Base-by-base conservation (phyloP, 2,797 vertebrate genomes). In the Macropodus opercularis region DNA sequence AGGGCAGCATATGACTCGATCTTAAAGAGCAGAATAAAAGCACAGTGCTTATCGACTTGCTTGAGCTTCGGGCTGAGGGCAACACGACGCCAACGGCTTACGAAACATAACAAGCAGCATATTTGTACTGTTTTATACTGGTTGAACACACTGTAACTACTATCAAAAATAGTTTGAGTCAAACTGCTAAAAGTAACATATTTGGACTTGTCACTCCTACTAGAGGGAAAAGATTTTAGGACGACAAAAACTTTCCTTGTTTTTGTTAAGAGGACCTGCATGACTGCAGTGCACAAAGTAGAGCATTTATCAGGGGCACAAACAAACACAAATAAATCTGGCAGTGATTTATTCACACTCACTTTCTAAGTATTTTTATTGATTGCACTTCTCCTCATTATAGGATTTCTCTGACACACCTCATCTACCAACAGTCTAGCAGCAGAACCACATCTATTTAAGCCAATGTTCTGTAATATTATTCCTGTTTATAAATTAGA, bases 21-120 rank as follows among this genome's bases (percentile, higher is more conserved):
- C 29, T 65, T 39, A 52, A 18, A 59, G 29, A 59, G 64, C 48
- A 47, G 43, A 44, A 8, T 40, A 62, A 41, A 46, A 54, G 44
- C 27, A 48, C 34, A 1, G 12, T 59, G 23, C 61, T 70, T 56
- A 68, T 47, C 65, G 59, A 69, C 29, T 62, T 65, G 24, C 31
- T 53, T 22, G 14, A 15, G 29, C 42, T 69, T 60, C 31, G 46
- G 69, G 44, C 27, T 43, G 17, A 34, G 31, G 58, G 51, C 51
- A 52, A 60, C 17, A 60, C 32, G 19, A 55, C n/a, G 43, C 24
- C 46, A 3, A 5, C 38, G 4, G 26, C 36, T 43, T 36, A 7
- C 58, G 31, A 46, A 50, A 57, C 47, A 40, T 10, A 31, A 49
- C 3, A 0, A 43, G 23, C 19, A 56, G 29, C 35, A 34, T 43